These are phyloP conservation scores for Drosophila nikananu DNA, from an alignment of 1,140 invertebrate genomes.

Conservation along the genomic window DNA sequence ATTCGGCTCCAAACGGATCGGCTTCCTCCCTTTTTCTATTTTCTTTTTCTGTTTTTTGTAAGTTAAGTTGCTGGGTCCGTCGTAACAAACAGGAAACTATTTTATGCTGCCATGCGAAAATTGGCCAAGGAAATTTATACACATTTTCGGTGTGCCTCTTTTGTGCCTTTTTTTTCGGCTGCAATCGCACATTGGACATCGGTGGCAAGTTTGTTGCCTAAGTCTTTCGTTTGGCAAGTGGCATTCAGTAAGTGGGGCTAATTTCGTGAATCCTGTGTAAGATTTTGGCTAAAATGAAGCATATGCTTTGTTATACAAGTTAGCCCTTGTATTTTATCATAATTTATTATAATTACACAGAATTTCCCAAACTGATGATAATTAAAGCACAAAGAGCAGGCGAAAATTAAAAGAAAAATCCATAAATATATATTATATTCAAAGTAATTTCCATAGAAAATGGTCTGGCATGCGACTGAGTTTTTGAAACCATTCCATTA, in stretches of 20 bases:
- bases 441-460: conserved; percentile 1
- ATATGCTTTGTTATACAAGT: background rate
- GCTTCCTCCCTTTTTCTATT: conserved; percentile 60
- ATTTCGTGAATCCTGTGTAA: background rate
- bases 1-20: conserved; percentile 36
- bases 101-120: conserved; percentile 63
- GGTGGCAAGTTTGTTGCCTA: conserved; percentile 74
- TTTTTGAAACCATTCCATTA: conserved; percentile 2
- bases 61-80: conserved; percentile 39
- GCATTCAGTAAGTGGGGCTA: conserved; percentile 13
- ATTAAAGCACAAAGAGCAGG: background rate
- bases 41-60: background rate
- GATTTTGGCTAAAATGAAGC: background rate
- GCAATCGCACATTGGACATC: conserved; percentile 18
- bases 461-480: background rate
- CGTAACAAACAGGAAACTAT: conserved; percentile 79
- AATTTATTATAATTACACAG: conserved; percentile 2
- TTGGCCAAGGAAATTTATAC: conserved; percentile 75
- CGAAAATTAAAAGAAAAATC: background rate
- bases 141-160: conserved; percentile 26
- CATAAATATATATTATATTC: background rate
- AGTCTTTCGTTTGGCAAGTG: conserved; percentile 72
- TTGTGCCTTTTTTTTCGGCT: conserved; percentile 29
- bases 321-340: background rate
- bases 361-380: conserved; percentile 4